Evolutionary conservation across 2,113 vertebrate species (phyloP).

Genomic region (Trichechus manatus): DNA sequence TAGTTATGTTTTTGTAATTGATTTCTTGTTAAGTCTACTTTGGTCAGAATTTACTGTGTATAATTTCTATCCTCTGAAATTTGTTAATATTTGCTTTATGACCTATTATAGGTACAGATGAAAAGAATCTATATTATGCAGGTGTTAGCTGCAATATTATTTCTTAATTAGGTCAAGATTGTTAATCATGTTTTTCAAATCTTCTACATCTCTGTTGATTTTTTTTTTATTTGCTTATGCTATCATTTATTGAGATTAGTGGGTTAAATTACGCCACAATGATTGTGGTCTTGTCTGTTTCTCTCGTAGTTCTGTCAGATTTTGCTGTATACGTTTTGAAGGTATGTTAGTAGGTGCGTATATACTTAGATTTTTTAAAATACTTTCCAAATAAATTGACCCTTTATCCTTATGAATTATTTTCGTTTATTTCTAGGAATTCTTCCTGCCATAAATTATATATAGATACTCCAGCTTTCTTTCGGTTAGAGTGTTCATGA

Average conservation of each 20-base stretch:
- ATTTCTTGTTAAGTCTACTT: neutral
- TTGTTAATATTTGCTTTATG: neutral
- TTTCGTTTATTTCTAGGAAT: neutral
- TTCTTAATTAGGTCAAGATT: neutral
- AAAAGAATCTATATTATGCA: neutral
- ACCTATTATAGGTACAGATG: neutral
- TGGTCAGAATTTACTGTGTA: neutral
- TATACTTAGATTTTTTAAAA: neutral
- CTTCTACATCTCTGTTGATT: neutral
- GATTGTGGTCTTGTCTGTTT: neutral
- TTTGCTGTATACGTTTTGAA: constrained; percentile 6
- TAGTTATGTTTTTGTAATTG: neutral
- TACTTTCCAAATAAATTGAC: neutral
- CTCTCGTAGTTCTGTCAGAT: neutral
- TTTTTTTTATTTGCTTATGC: neutral
- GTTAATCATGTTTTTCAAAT: neutral
- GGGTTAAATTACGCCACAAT: neutral
- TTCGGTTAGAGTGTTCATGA: neutral
- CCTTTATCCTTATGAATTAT: neutral
- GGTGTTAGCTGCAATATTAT: neutral
- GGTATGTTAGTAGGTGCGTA: neutral
- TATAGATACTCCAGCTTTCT: neutral
- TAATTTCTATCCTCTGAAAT: neutral
- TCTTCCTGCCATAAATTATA: neutral
- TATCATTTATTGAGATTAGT: neutral